A percentile compares a stretch with the other conserved stretches of the same genome.
These are phyloP conservation scores for Melopsittacus undulatus DNA, from an alignment of 2,797 vertebrate genomes.

Conservation along the genomic window DNA sequence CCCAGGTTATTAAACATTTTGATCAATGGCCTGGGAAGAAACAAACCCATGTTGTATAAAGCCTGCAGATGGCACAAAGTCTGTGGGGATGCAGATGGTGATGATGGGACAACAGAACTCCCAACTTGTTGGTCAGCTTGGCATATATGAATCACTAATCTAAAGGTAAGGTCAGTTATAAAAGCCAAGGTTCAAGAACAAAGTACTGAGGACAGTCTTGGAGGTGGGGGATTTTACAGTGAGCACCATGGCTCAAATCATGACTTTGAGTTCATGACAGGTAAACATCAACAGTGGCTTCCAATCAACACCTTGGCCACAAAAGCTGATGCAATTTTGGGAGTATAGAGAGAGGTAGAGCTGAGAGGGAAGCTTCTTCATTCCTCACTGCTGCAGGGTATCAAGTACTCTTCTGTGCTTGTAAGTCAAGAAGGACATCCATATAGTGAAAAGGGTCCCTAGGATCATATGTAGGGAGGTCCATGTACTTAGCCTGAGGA, in stretches of 20 bases:
- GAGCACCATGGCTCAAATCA: fast-evolving
- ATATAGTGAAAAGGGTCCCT: fast-evolving
- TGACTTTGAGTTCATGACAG: fast-evolving
- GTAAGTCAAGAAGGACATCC: neutral
- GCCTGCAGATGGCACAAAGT: neutral
- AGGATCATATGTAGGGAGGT: fast-evolving
- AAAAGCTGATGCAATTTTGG: neutral
- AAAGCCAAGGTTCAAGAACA: fast-evolving
- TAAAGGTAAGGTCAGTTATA: neutral
- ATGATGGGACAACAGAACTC: neutral
- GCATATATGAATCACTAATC: neutral
- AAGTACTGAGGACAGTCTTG: neutral
- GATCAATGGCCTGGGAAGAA: neutral
- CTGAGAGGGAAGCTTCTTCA: neutral
- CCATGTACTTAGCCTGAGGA: neutral
- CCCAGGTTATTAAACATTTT: neutral
- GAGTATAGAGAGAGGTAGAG: neutral
- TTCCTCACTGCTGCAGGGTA: neutral
- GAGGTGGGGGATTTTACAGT: no score
- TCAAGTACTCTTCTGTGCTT: fast-evolving
- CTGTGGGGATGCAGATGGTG: neutral
- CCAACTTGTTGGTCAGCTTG: neutral
- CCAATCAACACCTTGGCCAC: neutral
- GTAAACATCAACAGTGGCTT: fast-evolving
- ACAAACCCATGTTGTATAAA: fast-evolving